phyloP scores from a whole-genome alignment of 2,888 invertebrate genomes.

The Drosophila putrida region DNA sequence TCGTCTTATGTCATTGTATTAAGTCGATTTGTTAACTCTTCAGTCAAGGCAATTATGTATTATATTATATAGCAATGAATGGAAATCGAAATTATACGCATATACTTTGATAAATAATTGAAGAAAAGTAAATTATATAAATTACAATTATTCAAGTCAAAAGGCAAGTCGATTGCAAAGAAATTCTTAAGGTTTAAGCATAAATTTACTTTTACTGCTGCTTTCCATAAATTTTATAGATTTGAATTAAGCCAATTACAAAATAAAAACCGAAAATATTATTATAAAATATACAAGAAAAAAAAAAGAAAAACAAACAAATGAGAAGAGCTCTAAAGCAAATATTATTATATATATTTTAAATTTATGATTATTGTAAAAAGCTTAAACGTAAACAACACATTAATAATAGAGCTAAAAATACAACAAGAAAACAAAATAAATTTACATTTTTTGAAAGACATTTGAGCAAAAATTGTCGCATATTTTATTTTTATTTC shows the following conservation, averaged over 20 bases:
- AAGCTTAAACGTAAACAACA: conserved; percentile 62
- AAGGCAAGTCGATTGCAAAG: conserved; percentile 28
- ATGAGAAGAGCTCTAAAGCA: conserved; percentile 51
- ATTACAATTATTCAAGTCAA: conserved; percentile 35
- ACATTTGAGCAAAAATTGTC: conserved; percentile 45
- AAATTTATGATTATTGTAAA: conserved; percentile 73
- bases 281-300: conserved; percentile 45
- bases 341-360: conserved; percentile 63
- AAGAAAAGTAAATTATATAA: conserved; percentile 22
- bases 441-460: conserved; percentile 65
- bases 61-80: conserved; percentile 67
- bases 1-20: conserved; percentile 58
- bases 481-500: conserved; percentile 38
- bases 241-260: conserved; percentile 64
- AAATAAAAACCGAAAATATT: conserved; percentile 48
- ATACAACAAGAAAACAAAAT: conserved; percentile 46
- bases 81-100: conserved; percentile 33
- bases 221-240: conserved; percentile 77
- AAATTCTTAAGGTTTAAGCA: conserved; percentile 65
- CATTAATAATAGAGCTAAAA: conserved; percentile 48
- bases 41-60: conserved; percentile 73
- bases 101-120: conserved; percentile 40
- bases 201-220: conserved; percentile 73
- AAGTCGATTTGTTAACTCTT: conserved; percentile 64
- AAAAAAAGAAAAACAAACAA: background rate